Percentiles rank a stretch among this genome's conserved stretches.
Conservation (phyloP, 2,888 invertebrate species). For the Philaethria dido region DNA sequence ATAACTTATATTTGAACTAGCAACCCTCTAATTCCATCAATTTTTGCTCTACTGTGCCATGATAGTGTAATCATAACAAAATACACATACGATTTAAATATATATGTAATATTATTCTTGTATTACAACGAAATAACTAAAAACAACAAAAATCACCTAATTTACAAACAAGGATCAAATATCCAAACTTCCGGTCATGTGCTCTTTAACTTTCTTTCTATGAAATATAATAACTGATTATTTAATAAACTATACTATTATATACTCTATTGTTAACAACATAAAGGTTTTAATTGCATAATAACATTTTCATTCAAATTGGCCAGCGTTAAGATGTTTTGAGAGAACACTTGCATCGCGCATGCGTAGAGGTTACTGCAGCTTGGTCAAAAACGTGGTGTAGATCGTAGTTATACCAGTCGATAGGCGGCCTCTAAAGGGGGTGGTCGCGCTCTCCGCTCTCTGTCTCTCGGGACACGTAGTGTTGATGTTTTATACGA, state of each 20-base stretch:
- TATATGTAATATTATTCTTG: neutral
- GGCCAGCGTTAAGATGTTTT: slow-evolving; percentile 54
- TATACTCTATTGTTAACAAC: slow-evolving; percentile 35
- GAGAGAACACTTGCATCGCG: slow-evolving; percentile 68
- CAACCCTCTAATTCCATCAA: too few species aligned
- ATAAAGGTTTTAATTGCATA: slow-evolving; percentile 33
- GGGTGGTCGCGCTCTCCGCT: slow-evolving; percentile 52
- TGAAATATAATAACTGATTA: slow-evolving; percentile 17
- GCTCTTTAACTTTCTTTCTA: slow-evolving; percentile 45
- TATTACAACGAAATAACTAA: neutral
- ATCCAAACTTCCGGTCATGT: slow-evolving; percentile 45
- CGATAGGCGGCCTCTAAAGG: slow-evolving; percentile 61
- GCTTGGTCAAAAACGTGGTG: slow-evolving; percentile 66
- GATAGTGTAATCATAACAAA: too few species aligned
- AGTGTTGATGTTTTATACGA: slow-evolving; percentile 27
- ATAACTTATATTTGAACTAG: too few species aligned
- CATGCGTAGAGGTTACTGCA: slow-evolving; percentile 73
- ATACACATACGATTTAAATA: neutral
- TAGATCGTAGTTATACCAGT: slow-evolving; percentile 64
- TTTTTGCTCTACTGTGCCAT: too few species aligned
- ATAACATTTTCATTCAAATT: slow-evolving; percentile 44
- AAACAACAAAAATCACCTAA: slow-evolving; percentile 36
- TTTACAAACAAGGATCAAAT: slow-evolving; percentile 43
- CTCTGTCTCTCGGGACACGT: slow-evolving; percentile 6
- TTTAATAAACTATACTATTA: slow-evolving; percentile 34